A percentile compares a stretch with the other conserved stretches of the same genome.
Evolutionary conservation across 2,888 invertebrate genomes (phyloP).

Genomic region (Cenopis cana): DNA sequence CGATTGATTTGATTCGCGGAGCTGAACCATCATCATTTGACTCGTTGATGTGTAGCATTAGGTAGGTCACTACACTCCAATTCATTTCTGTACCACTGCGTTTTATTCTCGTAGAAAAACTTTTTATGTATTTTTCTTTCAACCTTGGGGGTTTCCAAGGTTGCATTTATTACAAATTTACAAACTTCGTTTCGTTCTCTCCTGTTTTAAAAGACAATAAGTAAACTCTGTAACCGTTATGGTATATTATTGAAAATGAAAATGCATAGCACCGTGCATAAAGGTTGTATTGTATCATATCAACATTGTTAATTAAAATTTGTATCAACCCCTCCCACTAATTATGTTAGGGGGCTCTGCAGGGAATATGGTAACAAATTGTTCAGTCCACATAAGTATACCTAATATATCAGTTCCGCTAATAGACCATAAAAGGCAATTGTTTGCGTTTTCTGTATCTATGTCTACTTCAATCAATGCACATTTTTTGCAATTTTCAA

Average conservation of each 20-base stretch:
- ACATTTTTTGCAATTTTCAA: neutral
- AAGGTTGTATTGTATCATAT: neutral
- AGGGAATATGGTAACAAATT: neutral
- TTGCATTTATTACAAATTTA: constrained; percentile 8
- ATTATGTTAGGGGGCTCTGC: neutral
- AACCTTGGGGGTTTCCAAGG: constrained; percentile 4
- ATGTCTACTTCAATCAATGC: neutral
- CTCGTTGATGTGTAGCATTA: constrained; percentile 17
- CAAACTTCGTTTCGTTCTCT: neutral
- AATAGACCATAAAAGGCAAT: neutral
- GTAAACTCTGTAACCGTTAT: neutral
- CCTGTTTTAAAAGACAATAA: neutral
- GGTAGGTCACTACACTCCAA: constrained; percentile 20
- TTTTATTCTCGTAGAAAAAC: neutral
- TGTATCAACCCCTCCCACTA: neutral
- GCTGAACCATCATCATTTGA: constrained; percentile 7
- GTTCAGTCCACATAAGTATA: neutral
- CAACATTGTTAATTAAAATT: constrained; percentile 11
- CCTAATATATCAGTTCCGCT: neutral
- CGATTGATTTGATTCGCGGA: constrained; percentile 17
- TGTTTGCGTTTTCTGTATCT: neutral
- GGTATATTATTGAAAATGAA: too few relatives aligned
- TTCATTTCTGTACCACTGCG: constrained; percentile 1
- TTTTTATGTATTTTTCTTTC: constrained; percentile 1
- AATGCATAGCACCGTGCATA: neutral